A percentile compares a stretch with the other conserved stretches of the same genome.
These are phyloP conservation scores for Myanophis thanlyinensis DNA, from an alignment of 2,113 vertebrate genomes.

Conservation along the genomic window DNA sequence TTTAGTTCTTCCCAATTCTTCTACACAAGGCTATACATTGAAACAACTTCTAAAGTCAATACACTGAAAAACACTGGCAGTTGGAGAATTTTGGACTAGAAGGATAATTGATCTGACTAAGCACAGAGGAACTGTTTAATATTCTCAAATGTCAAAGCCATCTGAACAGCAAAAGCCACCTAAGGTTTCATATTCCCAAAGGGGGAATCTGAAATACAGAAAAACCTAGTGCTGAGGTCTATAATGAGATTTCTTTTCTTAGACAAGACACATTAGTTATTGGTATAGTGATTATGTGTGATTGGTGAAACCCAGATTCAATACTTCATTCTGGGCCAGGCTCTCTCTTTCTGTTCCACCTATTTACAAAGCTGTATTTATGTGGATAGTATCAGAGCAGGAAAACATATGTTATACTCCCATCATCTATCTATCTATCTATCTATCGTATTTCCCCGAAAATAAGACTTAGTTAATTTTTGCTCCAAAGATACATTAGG, in stretches of 20 bases:
- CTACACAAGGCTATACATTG: too few species aligned
- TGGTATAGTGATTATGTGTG: neutral
- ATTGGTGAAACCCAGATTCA: neutral
- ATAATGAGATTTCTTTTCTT: neutral
- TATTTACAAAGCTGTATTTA: neutral
- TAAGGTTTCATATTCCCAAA: neutral
- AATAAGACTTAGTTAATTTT: too few species aligned
- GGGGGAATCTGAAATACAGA: neutral
- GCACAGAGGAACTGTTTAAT: neutral
- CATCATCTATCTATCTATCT: neutral
- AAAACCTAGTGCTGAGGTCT: neutral
- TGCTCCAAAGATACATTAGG: too few species aligned
- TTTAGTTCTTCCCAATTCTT: neutral
- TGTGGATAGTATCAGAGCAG: neutral
- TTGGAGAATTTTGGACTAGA: neutral
- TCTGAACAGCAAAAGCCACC: neutral
- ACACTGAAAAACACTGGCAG: neutral
- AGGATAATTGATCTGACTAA: neutral
- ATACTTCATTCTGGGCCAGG: neutral
- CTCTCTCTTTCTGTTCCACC: neutral
- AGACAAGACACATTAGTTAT: neutral
- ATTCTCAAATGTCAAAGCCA: neutral
- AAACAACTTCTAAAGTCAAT: neutral
- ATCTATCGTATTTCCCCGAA: too few species aligned
- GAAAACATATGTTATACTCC: neutral